Conservation (phyloP, 1,140 invertebrate species). For the Drosophila santomea region DNA sequence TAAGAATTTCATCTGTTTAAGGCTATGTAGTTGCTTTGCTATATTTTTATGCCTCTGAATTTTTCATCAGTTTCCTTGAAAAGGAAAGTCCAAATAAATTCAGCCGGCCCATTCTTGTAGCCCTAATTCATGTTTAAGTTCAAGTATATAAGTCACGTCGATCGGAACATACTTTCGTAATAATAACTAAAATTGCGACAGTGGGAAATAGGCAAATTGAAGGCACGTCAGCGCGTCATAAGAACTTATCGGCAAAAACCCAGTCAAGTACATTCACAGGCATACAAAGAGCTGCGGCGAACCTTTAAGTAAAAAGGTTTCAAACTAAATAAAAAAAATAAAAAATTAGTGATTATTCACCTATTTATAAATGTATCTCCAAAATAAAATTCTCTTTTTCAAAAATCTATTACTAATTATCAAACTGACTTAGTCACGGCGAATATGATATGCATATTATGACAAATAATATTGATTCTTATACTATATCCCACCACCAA, state of each 20-base stretch:
- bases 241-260: slow-evolving; percentile 11
- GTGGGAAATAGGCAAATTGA: slow-evolving; percentile 17
- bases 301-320: not conserved
- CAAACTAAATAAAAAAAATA: not conserved
- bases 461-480: no score
- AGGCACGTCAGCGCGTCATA: slow-evolving; percentile 26
- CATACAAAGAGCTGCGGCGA: not conserved
- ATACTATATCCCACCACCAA: no score
- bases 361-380: no score
- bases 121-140: slow-evolving; percentile 30
- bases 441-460: no score
- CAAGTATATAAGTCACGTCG: slow-evolving; percentile 44
- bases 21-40: not conserved
- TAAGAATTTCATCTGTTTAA: not conserved
- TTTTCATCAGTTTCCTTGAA: no score
- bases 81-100: slow-evolving; percentile 2
- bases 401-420: no score
- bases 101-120: not conserved
- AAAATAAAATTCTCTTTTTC: no score
- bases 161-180: slow-evolving; percentile 22
- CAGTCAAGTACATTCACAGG: slow-evolving; percentile 23
- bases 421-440: no score
- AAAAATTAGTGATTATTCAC: no score
- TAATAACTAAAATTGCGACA: slow-evolving; percentile 46
- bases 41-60: slow-evolving; percentile 14